These are phyloP conservation scores for Spinibarbus caldwelli DNA, from an alignment of 2,797 vertebrate species.

Conservation along the genomic window DNA sequence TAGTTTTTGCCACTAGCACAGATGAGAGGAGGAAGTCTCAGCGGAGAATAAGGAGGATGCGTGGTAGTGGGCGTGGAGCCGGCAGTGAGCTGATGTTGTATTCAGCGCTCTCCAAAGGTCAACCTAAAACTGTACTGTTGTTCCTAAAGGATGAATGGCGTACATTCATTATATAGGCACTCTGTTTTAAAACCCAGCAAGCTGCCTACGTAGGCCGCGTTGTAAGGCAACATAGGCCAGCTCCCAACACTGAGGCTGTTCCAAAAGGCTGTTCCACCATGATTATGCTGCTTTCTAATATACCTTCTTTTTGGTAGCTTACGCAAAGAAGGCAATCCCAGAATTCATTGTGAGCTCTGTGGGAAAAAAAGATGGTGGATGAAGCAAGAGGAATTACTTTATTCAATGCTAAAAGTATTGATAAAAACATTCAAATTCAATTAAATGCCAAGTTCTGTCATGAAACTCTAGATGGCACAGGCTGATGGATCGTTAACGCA, in stretches of 20 bases:
- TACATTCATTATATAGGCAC: conserved; percentile 23
- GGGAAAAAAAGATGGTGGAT: too few species aligned
- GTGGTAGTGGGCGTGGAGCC: conserved; percentile 47
- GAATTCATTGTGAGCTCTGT: neutral
- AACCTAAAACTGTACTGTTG: conserved; percentile 35
- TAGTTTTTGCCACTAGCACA: conserved; percentile 55
- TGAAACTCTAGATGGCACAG: too few species aligned
- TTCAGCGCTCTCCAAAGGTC: conserved; percentile 50
- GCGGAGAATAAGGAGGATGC: conserved; percentile 50
- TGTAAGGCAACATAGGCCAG: neutral
- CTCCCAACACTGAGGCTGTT: neutral
- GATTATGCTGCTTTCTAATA: neutral
- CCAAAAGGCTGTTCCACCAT: neutral
- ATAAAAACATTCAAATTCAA: neutral
- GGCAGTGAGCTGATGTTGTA: conserved; percentile 39
- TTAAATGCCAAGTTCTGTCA: neutral
- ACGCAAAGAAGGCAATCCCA: neutral
- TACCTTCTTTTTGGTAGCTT: neutral
- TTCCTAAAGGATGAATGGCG: conserved; percentile 48
- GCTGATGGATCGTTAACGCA: too few species aligned
- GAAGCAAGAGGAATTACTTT: neutral
- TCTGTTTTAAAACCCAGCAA: neutral
- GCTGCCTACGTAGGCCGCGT: conserved; percentile 19
- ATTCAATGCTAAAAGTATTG: neutral
- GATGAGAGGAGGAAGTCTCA: conserved; percentile 42